Evolutionary conservation across 2,113 vertebrate genomes (phyloP), one percentile per base, ranked within the genome.

Genomic region (Colius striatus): DNA sequence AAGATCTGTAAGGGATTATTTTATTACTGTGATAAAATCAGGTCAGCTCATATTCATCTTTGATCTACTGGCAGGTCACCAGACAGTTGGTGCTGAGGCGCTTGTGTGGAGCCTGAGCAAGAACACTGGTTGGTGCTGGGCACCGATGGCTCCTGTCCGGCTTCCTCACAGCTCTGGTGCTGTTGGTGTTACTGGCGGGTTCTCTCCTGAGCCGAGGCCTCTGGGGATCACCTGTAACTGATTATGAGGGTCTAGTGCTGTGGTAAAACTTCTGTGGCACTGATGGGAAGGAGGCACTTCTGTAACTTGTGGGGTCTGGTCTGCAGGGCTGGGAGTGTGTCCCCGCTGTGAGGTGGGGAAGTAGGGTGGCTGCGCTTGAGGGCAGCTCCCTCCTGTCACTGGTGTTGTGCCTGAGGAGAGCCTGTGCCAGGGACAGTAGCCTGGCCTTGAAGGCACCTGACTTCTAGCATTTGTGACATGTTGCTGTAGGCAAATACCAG

Each of bases 121-220:
- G 58, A 61, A 45, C 16, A 22, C 2, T 0, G 0, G 34, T 13
- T 0, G 0, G 19, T 36, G 23, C 29, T 53, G 73, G 54, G 19
- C 51, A 26, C 47, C 1, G 6, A 3, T 16, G n/a, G 61, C 75
- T 85, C 10, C 70, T 0, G 1, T 10, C 2, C 0, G 0, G 16
- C 27, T 48, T 29, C 38, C n/a, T n/a, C 13, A 1, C 11, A 53
- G 43, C 48, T 23, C 34, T 3, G 16, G 2, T 29, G 38, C 43
- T 47, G 61, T 20, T 67, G 62, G 21, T 7, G 0, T 13, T 20
- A 0, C 53, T 27, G 45, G 7, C 26, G 6, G 7, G 13, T 19
- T 4, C 8, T 20, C 4, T 17, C 5, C 32, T 7, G 68, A 63
- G 73, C 47, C 0, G 0, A 47, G 38, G 22, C 26, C n/a, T 55